Conservation (phyloP, 2,888 invertebrate species). For the Notodonta dromedarius region DNA sequence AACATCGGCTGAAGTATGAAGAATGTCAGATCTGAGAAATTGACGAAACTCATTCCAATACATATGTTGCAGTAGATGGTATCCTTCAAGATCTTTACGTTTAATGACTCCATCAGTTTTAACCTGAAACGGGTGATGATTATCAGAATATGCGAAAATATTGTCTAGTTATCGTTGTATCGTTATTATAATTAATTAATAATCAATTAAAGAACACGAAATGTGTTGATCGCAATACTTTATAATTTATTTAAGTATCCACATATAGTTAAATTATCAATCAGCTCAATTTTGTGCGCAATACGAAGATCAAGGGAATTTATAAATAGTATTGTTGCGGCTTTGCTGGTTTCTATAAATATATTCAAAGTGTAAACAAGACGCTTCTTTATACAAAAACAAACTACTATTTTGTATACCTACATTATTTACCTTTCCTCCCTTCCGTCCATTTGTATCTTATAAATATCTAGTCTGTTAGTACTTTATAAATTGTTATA, state of each 20-base stretch:
- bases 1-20: conserved; percentile 86
- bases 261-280: no score
- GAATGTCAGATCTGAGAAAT: conserved; percentile 86
- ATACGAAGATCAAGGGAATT: neutral
- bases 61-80: conserved; percentile 83
- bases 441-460: no score
- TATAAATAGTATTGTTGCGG: conserved; percentile 1
- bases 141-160: neutral
- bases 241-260: no score
- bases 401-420: no score
- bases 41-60: conserved; percentile 85
- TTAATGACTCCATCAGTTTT: conserved; percentile 54
- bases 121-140: conserved; percentile 21
- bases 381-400: neutral
- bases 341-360: neutral
- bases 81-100: conserved; percentile 79
- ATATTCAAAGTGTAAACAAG: neutral
- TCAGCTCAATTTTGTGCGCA: neutral
- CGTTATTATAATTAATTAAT: no score
- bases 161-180: no score
- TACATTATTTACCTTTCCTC: no score
- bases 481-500: no score
- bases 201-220: no score
- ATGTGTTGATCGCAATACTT: no score
- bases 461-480: no score